Evolutionary conservation across 2,113 vertebrate genomes (phyloP), one percentile per base, ranked within the genome.

Genomic region (Oreochromis spilurus): DNA sequence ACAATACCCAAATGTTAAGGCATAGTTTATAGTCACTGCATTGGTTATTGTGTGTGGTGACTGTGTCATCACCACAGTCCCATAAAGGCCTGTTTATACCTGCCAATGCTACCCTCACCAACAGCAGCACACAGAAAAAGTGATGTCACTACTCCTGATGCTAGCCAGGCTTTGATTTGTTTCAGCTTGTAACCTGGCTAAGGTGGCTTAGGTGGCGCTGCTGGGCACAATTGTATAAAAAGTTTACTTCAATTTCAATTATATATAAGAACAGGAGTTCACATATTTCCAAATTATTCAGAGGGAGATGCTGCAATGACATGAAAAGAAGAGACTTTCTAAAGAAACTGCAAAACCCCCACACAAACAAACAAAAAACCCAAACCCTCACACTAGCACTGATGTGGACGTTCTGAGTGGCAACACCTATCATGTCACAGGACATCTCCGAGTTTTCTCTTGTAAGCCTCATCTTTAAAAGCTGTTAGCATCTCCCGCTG

Each of bases 41-140:
- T 13, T 21, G 34, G 34, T 67, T 67, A 38, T 40, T 67, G 19
- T 13, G 11, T 40, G 34, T 8, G 62, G 19, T 60, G 57, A 60
- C 26, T 31, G 14, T 58, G 0, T 58, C 34, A 40, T 67, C 34
- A 14, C 34, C 62, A 67, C 34, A 67, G 36, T 67, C 62, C 12
- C 36, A 40, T 12, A 38, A 40, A 40, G 62, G 11, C 62, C 62
- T 38, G 36, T 40, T 67, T 70, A 70, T 24, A 70, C 62, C 62
- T 48, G 45, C 14, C 0, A 11, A 38, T 67, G 62, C 1, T 67
- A 1, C 62, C 19, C 0, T 67, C n/a, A 5, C 34, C 19, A 67
- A 67, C 19, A 70, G 36, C 36, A 70, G 7, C n/a, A 14, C 65
- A 70, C 36, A 13, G n/a, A 3, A 24, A 67, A 67, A 24, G 62